Conservation (phyloP, 35 echinoderm and acorn worm species). For the Ophiothrix spiculata region DNA sequence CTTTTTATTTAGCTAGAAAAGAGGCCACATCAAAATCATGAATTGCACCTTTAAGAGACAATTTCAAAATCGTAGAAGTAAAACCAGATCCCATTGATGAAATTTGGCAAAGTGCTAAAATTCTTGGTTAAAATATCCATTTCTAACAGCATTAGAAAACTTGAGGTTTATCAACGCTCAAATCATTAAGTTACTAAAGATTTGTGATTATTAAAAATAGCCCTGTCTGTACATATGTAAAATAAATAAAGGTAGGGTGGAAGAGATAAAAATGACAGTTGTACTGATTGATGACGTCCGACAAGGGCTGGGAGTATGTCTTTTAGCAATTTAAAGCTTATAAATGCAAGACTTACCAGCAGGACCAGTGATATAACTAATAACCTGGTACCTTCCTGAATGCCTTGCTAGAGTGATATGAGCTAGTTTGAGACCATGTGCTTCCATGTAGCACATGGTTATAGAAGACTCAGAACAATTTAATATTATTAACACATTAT, state of each 20-base stretch:
- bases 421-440: background rate
- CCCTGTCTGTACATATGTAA: background rate
- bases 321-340: background rate
- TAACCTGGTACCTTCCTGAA: conserved; percentile 7
- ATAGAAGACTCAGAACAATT: no score
- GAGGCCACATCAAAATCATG: no score
- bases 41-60: no score
- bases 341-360: background rate
- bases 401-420: background rate
- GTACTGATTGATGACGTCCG: no score
- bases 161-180: background rate
- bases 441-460: background rate
- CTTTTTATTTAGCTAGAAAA: no score
- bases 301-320: background rate
- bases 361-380: background rate
- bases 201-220: no score
- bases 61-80: no score
- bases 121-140: no score
- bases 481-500: no score
- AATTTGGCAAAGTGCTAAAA: no score
- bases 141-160: no score
- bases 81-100: no score
- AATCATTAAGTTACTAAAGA: background rate
- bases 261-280: background rate
- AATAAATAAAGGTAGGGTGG: background rate